A percentile compares a stretch with the other conserved stretches of the same genome.
These are phyloP conservation scores for Ceyx melanurus DNA, from an alignment of 2,113 vertebrate species.

Conservation along the genomic window DNA sequence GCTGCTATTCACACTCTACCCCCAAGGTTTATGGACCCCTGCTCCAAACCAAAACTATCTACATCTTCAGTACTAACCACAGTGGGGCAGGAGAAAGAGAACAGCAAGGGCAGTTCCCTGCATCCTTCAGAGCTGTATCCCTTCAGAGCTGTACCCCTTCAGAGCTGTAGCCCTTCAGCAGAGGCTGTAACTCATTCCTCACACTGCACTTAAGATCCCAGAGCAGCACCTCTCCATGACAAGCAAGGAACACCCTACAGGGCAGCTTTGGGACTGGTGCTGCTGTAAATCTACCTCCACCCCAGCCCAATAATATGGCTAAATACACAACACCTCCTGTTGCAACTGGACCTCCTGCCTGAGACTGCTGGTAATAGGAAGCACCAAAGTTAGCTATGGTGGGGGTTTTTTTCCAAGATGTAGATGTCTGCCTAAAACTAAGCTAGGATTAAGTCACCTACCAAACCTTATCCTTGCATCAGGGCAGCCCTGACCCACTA, in stretches of 20 bases:
- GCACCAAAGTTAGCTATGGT: neutral
- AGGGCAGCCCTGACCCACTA: neutral
- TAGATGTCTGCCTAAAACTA: neutral
- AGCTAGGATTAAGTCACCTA: rapidly evolving
- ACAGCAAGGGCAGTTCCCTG: neutral
- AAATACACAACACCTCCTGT: neutral
- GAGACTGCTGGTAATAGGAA: neutral
- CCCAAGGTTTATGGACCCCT: neutral
- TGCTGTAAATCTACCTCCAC: neutral
- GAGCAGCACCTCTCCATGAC: neutral
- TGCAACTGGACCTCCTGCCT: neutral
- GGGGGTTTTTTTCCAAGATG: neutral
- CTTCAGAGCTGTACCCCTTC: neutral
- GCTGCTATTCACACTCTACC: neutral
- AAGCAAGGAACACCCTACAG: neutral
- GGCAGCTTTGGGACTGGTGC: neutral
- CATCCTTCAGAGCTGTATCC: neutral
- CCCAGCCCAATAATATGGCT: neutral
- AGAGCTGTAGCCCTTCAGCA: neutral
- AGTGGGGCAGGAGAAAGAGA: neutral
- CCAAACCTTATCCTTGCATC: neutral
- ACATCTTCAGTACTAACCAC: neutral
- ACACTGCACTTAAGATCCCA: neutral
- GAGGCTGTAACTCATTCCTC: neutral
- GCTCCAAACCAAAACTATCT: neutral